These are phyloP conservation scores for Spodoptera picta DNA, from an alignment of 2,888 invertebrate genomes.

Conservation along the genomic window DNA sequence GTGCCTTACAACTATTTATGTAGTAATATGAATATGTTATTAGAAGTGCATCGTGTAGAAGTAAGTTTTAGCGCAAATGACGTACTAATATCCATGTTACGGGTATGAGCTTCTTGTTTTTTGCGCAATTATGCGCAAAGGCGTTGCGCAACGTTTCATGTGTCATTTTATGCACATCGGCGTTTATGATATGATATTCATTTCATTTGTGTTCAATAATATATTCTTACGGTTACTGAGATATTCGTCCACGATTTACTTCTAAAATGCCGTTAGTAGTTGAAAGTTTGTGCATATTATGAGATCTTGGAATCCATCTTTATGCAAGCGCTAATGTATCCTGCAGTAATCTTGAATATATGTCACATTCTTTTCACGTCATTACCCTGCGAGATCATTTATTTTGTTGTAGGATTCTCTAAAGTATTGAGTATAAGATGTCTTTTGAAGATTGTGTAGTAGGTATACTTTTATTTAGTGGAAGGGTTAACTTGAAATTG, in stretches of 20 bases:
- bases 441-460: no score
- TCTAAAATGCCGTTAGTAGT: background rate
- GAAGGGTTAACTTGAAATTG: no score
- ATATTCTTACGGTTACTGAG: background rate
- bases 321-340: conserved; percentile 18
- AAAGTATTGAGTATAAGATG: no score
- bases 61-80: conserved; percentile 34
- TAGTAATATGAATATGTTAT: conserved; percentile 25
- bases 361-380: conserved; percentile 30
- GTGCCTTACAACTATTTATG: conserved; percentile 23
- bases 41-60: conserved; percentile 16
- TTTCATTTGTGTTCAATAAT: conserved; percentile 28
- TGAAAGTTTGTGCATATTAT: conserved; percentile 26
- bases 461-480: no score
- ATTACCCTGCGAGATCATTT: conserved; percentile 21
- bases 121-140: conserved; percentile 39
- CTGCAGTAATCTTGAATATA: conserved; percentile 37
- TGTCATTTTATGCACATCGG: conserved; percentile 29
- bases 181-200: conserved; percentile 20
- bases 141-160: conserved; percentile 44
- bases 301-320: background rate
- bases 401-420: background rate
- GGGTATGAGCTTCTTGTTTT: conserved; percentile 35
- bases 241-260: background rate
- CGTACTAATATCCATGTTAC: conserved; percentile 19